Conservation (phyloP, 1,140 invertebrate genomes). For the Pogonomyrmex californicus region DNA sequence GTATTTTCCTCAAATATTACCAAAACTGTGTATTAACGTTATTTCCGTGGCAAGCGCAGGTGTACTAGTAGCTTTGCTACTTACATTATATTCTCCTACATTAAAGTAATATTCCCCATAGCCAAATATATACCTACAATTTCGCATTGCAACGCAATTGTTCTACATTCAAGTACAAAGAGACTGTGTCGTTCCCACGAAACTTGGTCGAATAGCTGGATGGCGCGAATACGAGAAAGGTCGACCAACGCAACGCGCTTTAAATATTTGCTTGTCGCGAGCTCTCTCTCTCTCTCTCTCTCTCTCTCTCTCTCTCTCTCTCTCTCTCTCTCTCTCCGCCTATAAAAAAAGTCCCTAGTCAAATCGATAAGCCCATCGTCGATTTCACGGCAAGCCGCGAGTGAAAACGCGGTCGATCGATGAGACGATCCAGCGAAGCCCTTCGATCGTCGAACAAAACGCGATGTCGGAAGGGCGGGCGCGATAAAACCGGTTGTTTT, state of each 20-base stretch:
- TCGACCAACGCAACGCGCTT: conserved; percentile 15
- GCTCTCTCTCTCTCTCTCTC: not conserved
- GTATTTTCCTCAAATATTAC: not conserved
- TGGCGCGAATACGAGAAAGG: conserved; percentile 12
- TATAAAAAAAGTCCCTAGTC: conserved; percentile 24
- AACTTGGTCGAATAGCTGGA: conserved; percentile 17
- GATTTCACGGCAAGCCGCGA: conserved; percentile 22
- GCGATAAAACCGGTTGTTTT: conserved; percentile 70
- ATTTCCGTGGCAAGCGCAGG: conserved; percentile 8
- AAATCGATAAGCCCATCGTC: conserved; percentile 33
- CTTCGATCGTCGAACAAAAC: conserved; percentile 75
- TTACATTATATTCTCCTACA: not conserved
- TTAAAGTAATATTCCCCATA: conserved; percentile 37
- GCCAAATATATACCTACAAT: conserved; percentile 35
- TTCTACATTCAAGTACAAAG: conserved; percentile 25
- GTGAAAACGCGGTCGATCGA: conserved; percentile 5
- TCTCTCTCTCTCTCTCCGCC: not conserved
- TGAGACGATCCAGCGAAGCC: conserved; percentile 28
- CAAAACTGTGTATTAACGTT: conserved; percentile 28
- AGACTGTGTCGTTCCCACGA: not conserved
- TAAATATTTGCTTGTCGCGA: conserved; percentile 45
- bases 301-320: not conserved
- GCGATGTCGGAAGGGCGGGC: conserved; percentile 72
- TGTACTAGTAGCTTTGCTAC: not conserved
- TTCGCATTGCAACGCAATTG: conserved; percentile 38